phyloP scores from a whole-genome alignment of 2,113 vertebrate genomes.

The Elephas maximus region DNA sequence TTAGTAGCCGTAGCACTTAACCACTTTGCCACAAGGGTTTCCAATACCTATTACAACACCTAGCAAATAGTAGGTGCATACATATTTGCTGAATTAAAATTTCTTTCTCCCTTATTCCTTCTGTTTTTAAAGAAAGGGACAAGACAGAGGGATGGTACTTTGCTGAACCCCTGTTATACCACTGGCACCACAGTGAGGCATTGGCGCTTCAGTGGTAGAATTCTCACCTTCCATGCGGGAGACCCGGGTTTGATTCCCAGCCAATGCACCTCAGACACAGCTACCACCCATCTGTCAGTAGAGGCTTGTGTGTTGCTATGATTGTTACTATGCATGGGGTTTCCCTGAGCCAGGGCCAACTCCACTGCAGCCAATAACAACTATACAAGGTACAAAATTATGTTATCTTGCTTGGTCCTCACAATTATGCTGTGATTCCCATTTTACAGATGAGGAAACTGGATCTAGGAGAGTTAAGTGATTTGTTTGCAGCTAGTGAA shows the following conservation, averaged over 20 bases:
- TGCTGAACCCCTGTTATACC: accelerated
- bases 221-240: neutral
- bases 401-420: neutral
- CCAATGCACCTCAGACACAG: neutral
- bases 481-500: neutral
- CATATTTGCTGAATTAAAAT: neutral
- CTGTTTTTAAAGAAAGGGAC: conserved; percentile 36
- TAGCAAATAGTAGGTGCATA: neutral
- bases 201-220: neutral
- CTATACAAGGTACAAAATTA: no score
- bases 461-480: neutral
- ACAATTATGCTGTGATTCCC: neutral
- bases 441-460: neutral
- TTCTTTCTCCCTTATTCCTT: neutral
- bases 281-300: neutral
- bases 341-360: neutral
- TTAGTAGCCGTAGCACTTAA: no score
- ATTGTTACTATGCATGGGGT: neutral
- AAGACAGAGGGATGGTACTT: neutral
- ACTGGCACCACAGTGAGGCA: neutral
- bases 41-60: neutral
- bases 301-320: neutral
- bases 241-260: neutral
- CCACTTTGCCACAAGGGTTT: no score
- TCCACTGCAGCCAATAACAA: neutral